phyloP scores from a whole-genome alignment of 1,140 invertebrate species.

The Diabrotica undecimpunctata region DNA sequence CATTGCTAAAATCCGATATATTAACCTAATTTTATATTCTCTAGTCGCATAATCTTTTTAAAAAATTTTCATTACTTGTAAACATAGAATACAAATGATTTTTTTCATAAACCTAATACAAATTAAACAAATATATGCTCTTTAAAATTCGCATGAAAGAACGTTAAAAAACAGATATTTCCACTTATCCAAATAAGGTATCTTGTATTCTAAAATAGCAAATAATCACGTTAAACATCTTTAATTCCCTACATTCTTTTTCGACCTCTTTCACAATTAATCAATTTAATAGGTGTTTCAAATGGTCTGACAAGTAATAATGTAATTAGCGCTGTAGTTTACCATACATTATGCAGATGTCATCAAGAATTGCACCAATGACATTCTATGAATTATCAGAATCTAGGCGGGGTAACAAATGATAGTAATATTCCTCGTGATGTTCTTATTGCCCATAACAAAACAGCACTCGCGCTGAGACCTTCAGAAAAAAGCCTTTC shows the following conservation, averaged over 20 bases:
- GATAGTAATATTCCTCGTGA: conserved; percentile 6
- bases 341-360: conserved; percentile 12
- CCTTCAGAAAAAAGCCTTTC: neutral
- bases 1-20: too few relatives aligned
- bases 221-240: conserved; percentile 7
- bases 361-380: conserved; percentile 8
- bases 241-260: neutral
- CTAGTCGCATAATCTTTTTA: too few relatives aligned
- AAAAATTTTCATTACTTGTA: too few relatives aligned
- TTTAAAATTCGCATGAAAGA: too few relatives aligned
- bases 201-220: neutral
- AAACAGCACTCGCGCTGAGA: too few relatives aligned
- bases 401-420: conserved; percentile 10
- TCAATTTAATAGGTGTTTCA: conserved; percentile 10
- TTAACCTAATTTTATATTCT: too few relatives aligned
- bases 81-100: too few relatives aligned
- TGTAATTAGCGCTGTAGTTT: conserved; percentile 2
- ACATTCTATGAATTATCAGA: conserved; percentile 7
- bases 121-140: too few relatives aligned
- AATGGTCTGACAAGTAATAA: conserved; percentile 8
- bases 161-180: too few relatives aligned
- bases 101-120: too few relatives aligned
- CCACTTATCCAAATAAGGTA: too few relatives aligned
- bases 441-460: neutral
- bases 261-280: neutral